These are phyloP conservation scores for Nipponia nippon DNA, from an alignment of 2,113 vertebrate species.

Conservation along the genomic window DNA sequence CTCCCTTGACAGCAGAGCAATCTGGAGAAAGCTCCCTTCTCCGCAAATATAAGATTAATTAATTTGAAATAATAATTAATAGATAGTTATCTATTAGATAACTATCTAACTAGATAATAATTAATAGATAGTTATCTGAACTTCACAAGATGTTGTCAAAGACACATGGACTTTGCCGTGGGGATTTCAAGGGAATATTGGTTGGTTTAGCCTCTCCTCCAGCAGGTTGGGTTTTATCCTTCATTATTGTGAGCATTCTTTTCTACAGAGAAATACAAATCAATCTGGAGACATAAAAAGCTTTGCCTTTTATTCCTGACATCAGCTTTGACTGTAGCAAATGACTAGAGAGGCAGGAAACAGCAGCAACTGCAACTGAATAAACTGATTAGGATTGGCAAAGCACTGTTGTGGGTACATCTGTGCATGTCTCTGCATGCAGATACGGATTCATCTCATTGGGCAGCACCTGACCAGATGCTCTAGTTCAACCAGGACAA, in stretches of 20 bases:
- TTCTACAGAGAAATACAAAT: neutral
- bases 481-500: neutral
- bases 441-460: neutral
- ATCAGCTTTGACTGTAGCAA: neutral
- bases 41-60: neutral
- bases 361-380: neutral
- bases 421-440: neutral
- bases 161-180: neutral
- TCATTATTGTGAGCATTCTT: neutral
- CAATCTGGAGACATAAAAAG: neutral
- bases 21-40: neutral
- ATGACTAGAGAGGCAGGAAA: neutral
- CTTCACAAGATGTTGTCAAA: neutral
- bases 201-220: neutral
- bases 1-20: neutral
- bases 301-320: neutral
- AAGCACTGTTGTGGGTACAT: neutral
- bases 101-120: no score
- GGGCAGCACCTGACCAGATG: neutral
- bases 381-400: conserved; percentile 17
- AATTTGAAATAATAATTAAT: neutral
- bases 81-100: no score
- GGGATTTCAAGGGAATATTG: neutral
- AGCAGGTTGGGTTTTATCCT: neutral
- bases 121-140: neutral